These are phyloP conservation scores for Rhopilema esculentum DNA, from an alignment of 30 jellyfish, hydroid and myxozoan genomes.

Conservation along the genomic window DNA sequence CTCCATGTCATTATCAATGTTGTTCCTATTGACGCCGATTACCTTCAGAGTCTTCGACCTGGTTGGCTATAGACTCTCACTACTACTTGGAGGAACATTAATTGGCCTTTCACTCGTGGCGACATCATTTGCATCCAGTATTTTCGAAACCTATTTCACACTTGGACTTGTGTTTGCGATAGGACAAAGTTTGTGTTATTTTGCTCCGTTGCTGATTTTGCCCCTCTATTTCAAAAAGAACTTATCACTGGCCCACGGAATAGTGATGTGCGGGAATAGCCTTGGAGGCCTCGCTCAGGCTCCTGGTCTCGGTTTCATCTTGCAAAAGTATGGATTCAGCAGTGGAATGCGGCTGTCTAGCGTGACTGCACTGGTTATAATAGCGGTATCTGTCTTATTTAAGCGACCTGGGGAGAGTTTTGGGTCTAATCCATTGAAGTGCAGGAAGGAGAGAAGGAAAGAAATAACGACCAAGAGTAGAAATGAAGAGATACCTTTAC, in stretches of 20 bases:
- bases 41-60: background rate
- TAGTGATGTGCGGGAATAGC: slow-evolving; percentile 71
- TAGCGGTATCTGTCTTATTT: slow-evolving; percentile 28
- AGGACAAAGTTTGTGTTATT: slow-evolving; percentile 62
- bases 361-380: slow-evolving; percentile 49
- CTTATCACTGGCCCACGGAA: slow-evolving; percentile 74
- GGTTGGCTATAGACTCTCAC: background rate
- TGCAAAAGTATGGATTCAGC: slow-evolving; percentile 40
- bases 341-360: slow-evolving; percentile 52
- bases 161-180: slow-evolving; percentile 68
- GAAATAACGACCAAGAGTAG: background rate
- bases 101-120: slow-evolving; percentile 54
- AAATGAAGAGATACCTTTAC: background rate
- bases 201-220: slow-evolving; percentile 54
- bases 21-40: background rate
- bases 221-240: slow-evolving; percentile 65
- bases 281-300: slow-evolving; percentile 69
- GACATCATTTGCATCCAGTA: slow-evolving; percentile 58
- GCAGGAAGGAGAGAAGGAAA: background rate
- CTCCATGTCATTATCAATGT: background rate
- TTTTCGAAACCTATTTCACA: slow-evolving; percentile 45
- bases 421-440: background rate
- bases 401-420: background rate
- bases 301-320: slow-evolving; percentile 48
- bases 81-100: slow-evolving; percentile 8